Conservation (phyloP, 2,888 invertebrate species). For the Macaria notata region DNA sequence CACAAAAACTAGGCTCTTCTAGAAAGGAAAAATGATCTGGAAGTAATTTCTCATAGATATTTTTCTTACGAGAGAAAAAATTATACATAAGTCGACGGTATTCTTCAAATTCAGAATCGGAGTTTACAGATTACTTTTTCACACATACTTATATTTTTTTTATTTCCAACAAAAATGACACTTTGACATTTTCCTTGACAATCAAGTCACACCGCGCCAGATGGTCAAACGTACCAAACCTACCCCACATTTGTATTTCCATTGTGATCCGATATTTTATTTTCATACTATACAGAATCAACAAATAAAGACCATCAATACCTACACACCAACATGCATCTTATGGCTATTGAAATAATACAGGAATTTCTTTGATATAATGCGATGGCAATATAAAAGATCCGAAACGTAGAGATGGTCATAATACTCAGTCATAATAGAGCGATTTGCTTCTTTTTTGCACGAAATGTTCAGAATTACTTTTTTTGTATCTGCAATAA, state of each 20-base stretch:
- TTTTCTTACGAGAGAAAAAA: too few species aligned
- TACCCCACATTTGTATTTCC: constrained; percentile 50
- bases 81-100: too few species aligned
- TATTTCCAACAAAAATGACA: constrained; percentile 42
- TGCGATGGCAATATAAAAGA: constrained; percentile 18
- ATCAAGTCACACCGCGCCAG: constrained; percentile 50
- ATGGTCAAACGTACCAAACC: constrained; percentile 51
- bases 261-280: constrained; percentile 51
- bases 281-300: constrained; percentile 40
- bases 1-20: too few species aligned
- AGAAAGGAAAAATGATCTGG: too few species aligned
- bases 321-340: constrained; percentile 2
- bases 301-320: constrained; percentile 25
- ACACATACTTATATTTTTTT: not conserved
- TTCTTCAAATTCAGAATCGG: too few species aligned
- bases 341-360: constrained; percentile 15
- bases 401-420: constrained; percentile 25
- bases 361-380: constrained; percentile 14
- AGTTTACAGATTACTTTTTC: not conserved
- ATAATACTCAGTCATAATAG: constrained; percentile 32
- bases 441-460: constrained; percentile 37
- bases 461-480: constrained; percentile 8
- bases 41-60: too few species aligned
- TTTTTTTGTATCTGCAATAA: not conserved
- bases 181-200: constrained; percentile 26